Conservation (phyloP, 2,113 vertebrate species). For the Mobula hypostoma region DNA sequence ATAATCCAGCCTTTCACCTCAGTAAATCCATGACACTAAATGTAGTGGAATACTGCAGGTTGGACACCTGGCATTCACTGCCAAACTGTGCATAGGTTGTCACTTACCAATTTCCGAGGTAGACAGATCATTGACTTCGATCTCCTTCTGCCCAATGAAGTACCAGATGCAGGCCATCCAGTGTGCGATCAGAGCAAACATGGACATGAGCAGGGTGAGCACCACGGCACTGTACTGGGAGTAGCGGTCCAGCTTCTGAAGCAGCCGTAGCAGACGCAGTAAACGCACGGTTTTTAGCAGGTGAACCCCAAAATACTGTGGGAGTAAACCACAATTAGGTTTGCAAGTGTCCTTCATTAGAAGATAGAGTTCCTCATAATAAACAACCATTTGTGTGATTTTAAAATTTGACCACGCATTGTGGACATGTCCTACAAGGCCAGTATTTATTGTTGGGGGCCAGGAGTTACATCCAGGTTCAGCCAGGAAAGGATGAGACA, state of each 20-base stretch:
- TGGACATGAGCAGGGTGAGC: conserved; percentile 71
- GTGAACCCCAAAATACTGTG: conserved; percentile 68
- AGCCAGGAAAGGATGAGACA: too few species aligned
- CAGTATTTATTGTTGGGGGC: too few species aligned
- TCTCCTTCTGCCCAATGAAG: conserved; percentile 64
- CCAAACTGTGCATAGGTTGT: not conserved
- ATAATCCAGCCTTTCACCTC: not conserved
- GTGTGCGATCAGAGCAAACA: conserved; percentile 69
- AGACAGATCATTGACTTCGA: conserved; percentile 58
- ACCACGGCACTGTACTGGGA: conserved; percentile 73
- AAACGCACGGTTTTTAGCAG: conserved; percentile 68
- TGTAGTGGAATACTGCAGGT: not conserved
- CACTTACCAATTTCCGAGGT: conserved; percentile 65
- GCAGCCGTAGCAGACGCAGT: conserved; percentile 61
- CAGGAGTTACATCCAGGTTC: too few species aligned
- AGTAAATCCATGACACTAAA: not conserved
- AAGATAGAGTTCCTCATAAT: too few species aligned
- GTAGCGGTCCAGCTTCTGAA: conserved; percentile 72
- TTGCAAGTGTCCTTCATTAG: not conserved
- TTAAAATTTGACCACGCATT: too few species aligned
- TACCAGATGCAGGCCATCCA: conserved; percentile 77
- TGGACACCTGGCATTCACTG: not conserved
- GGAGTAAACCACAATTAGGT: not conserved
- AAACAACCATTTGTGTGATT: too few species aligned
- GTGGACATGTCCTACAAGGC: too few species aligned